phyloP scores from a whole-genome alignment of 1,140 invertebrate species.

The Hylaeus anthracinus region DNA sequence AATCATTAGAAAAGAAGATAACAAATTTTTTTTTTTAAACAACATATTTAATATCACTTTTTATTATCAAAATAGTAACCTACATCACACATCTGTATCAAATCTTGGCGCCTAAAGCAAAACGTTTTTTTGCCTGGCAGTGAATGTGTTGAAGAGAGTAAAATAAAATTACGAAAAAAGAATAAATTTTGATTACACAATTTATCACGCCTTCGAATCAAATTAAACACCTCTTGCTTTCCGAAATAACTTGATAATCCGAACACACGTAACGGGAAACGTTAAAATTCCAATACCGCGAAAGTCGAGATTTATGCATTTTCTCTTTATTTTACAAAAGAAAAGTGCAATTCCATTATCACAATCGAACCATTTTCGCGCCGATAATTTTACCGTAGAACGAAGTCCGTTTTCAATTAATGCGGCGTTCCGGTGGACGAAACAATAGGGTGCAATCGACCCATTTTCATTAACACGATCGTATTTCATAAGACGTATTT shows the following conservation, averaged over 20 bases:
- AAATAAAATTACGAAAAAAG: too few species aligned
- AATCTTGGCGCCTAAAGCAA: too few species aligned
- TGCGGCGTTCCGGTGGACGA: conserved; percentile 33
- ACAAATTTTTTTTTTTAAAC: too few species aligned
- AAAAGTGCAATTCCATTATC: conserved; percentile 39
- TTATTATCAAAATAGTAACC: too few species aligned
- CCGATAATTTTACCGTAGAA: conserved; percentile 45
- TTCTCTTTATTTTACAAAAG: background rate
- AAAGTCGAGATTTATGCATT: background rate
- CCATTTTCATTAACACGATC: conserved; percentile 51
- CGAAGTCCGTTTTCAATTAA: conserved; percentile 32
- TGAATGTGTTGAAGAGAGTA: too few species aligned
- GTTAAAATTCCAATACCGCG: background rate
- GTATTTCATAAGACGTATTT: conserved; percentile 42
- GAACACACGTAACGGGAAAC: background rate
- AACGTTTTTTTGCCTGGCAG: too few species aligned
- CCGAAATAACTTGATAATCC: background rate
- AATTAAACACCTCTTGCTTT: background rate
- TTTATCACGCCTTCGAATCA: background rate
- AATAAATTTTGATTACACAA: background rate
- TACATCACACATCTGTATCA: too few species aligned
- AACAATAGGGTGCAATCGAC: conserved; percentile 46
- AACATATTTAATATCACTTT: too few species aligned
- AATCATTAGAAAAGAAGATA: too few species aligned
- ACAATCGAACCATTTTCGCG: conserved; percentile 36